Base-by-base conservation (phyloP, 2,888 invertebrate species). In the Idaea biselata region DNA sequence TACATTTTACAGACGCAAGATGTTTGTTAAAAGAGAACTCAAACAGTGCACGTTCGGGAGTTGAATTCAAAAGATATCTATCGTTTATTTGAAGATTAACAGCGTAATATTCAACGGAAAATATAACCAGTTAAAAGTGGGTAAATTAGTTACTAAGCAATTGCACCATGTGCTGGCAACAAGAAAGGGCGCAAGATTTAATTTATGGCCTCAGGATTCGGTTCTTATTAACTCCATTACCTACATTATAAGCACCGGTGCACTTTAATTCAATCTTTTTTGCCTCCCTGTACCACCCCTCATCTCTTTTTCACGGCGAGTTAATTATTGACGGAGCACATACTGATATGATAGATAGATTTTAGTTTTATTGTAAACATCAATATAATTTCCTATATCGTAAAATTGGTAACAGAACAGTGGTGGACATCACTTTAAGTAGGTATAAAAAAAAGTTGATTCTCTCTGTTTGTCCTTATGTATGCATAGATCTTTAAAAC, bases 101-200 rank as follows among this genome's bases (percentile, higher is more conserved):
- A 18, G 53, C 57, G 56, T 60, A 62, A 60, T 62, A 56, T 56
- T 56, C 56, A 18, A 18, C 18, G 14, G 18, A 17, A 18, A 56
- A 56, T 44, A 73, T 73, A 73, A 74, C 63, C 71, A 69, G 73
- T 78, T 80, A 70, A 33, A 65, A 67, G 62, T 71, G 44, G 44
- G 44, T 70, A 62, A 68, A 81, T 78, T 80, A 74, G 74, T 83
- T 83, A 56, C 11, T 17, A 83, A 83, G 76, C 73, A 74, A 80
- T 78, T 80, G 83, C 79, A 79, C 76, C 88, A 84, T 86, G 84
- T 87, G 88, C 80, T 77, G 66, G 72, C 73, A 84, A 81, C 81
- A 82, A 78, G 56, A 76, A 82, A 83, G 86, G 85, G 83, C 68
- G 75, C 69, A 76, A 25, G 25, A 25, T 71, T 71, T 74, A 83